Conservation (phyloP, 2,797 vertebrate genomes). For the Trematomus bernacchii region DNA sequence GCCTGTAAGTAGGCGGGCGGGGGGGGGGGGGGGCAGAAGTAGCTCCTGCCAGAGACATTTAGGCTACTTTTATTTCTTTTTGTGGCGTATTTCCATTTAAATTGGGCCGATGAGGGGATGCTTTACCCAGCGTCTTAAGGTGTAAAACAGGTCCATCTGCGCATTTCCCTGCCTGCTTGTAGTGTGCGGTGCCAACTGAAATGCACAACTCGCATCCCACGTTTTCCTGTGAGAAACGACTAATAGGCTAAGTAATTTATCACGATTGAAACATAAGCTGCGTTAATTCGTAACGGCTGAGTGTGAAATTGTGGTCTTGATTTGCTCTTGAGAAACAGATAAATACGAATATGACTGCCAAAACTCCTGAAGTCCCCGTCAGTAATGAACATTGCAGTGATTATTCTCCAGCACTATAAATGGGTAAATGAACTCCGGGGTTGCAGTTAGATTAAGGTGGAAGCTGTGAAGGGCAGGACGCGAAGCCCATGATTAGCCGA, state of each 20-base stretch:
- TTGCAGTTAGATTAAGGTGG: slow-evolving; percentile 18
- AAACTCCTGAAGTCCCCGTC: slow-evolving; percentile 32
- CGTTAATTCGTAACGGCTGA: background rate
- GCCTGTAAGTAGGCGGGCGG: slow-evolving; percentile 9
- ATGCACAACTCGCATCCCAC: slow-evolving; percentile 24
- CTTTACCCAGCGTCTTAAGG: slow-evolving; percentile 28
- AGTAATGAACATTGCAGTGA: background rate
- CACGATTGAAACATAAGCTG: background rate
- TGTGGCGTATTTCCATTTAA: slow-evolving; percentile 13
- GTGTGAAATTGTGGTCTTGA: background rate
- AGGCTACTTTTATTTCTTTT: slow-evolving; percentile 18
- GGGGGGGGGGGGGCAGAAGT: slow-evolving; percentile 10
- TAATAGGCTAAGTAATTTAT: background rate
- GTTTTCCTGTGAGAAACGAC: background rate
- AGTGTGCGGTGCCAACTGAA: slow-evolving; percentile 1
- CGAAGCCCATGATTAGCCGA: slow-evolving; percentile 19
- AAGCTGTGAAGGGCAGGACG: slow-evolving; percentile 26
- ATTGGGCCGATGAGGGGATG: slow-evolving; percentile 24
- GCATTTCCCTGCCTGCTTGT: background rate
- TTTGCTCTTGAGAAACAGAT: background rate
- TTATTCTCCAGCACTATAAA: slow-evolving; percentile 7
- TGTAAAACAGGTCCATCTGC: background rate
- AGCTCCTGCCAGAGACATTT: slow-evolving; percentile 2
- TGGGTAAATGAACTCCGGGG: background rate
- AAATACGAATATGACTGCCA: background rate